phyloP scores from a whole-genome alignment of 2,888 invertebrate genomes.

The Megaustenia siamemsis region DNA sequence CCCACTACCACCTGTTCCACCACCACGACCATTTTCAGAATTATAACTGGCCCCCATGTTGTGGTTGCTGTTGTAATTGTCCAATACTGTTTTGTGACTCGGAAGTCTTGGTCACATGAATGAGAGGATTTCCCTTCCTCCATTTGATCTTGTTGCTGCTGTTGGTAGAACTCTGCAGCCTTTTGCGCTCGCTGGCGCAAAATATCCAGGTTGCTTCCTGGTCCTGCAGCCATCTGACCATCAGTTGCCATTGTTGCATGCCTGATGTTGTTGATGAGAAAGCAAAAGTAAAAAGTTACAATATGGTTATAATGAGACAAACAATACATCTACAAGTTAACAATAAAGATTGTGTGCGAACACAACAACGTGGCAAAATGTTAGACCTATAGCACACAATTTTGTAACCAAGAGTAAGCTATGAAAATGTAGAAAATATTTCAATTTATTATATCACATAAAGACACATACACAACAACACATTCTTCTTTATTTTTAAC shows the following conservation, averaged over 20 bases:
- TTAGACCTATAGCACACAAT: too few species aligned
- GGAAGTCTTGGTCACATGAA: slow-evolving; percentile 47
- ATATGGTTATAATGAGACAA: background rate
- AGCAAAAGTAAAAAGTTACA: background rate
- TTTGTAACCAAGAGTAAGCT: too few species aligned
- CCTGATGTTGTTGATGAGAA: background rate
- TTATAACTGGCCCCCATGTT: slow-evolving; percentile 54
- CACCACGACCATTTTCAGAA: slow-evolving; percentile 4
- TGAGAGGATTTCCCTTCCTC: slow-evolving; percentile 39
- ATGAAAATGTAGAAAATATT: too few species aligned
- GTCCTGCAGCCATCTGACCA: slow-evolving; percentile 55
- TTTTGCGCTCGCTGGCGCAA: slow-evolving; percentile 70
- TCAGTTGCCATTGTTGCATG: slow-evolving; percentile 52
- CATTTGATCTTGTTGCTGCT: slow-evolving; percentile 62
- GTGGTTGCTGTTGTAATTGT: slow-evolving; percentile 56
- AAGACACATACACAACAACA: too few species aligned
- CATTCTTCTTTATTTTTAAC: too few species aligned
- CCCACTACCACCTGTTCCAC: slow-evolving; percentile 8
- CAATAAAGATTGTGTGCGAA: too few species aligned
- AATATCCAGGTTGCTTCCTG: slow-evolving; percentile 64
- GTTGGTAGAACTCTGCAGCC: slow-evolving; percentile 73
- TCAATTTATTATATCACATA: too few species aligned
- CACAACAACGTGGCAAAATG: too few species aligned
- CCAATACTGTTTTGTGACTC: slow-evolving; percentile 53
- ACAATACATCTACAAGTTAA: background rate